phyloP scores from a whole-genome alignment of 2,113 vertebrate genomes.

The Emydura subglobosa region DNA sequence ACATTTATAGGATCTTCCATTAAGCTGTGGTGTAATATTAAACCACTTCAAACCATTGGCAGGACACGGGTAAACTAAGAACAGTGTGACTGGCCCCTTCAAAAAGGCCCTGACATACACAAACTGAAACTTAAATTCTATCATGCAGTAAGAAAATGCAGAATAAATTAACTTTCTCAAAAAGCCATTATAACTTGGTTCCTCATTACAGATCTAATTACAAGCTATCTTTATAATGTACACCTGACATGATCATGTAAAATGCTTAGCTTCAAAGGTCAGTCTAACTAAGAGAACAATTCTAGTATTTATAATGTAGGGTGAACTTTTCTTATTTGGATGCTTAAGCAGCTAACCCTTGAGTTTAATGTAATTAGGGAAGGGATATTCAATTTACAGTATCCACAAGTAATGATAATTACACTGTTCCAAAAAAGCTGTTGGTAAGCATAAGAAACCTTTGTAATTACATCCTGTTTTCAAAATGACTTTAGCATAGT shows the following conservation, averaged over 20 bases:
- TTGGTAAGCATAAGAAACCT: conserved; percentile 88
- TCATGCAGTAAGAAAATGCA: conserved; percentile 58
- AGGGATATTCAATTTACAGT: conserved; percentile 89
- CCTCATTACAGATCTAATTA: conserved; percentile 86
- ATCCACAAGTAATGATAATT: conserved; percentile 89
- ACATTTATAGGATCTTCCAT: conserved; percentile 52
- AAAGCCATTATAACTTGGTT: conserved; percentile 79
- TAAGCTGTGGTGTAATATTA: conserved; percentile 39
- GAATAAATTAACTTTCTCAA: conserved; percentile 81
- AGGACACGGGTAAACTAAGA: conserved; percentile 39
- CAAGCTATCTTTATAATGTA: conserved; percentile 79
- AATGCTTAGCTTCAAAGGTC: conserved; percentile 80
- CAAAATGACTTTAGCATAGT: conserved; percentile 79
- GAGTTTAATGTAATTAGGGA: conserved; percentile 87
- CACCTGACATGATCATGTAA: conserved; percentile 79
- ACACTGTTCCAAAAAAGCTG: conserved; percentile 85
- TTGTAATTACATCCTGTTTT: conserved; percentile 86
- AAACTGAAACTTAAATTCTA: conserved; percentile 70
- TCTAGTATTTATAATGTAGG: conserved; percentile 83
- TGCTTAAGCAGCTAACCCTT: conserved; percentile 82
- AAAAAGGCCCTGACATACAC: conserved; percentile 47
- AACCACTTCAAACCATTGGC: conserved; percentile 34
- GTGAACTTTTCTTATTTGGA: conserved; percentile 83
- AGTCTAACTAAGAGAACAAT: conserved; percentile 80
- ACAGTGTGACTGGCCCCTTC: conserved; percentile 26